phyloP scores from a whole-genome alignment of 1,140 invertebrate genomes.

The Meteorus sp. region DNA sequence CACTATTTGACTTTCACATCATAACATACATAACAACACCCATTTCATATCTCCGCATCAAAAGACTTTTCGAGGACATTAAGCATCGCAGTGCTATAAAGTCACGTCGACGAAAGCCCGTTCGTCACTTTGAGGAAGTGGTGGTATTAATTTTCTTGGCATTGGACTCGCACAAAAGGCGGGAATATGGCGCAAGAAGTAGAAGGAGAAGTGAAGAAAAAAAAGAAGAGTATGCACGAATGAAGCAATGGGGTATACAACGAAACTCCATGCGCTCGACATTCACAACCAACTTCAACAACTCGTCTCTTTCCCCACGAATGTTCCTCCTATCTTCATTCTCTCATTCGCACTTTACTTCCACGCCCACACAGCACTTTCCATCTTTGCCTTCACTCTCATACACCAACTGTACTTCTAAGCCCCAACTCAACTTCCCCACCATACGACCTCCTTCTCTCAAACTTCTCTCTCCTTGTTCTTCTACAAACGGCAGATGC shows the following conservation, averaged over 20 bases:
- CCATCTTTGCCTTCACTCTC: conserved; percentile 9
- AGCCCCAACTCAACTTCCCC: too few species aligned
- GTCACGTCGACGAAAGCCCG: conserved; percentile 3
- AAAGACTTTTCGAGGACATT: conserved; percentile 1
- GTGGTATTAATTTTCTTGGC: conserved; percentile 27
- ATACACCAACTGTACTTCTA: too few species aligned
- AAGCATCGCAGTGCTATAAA: conserved; percentile 1
- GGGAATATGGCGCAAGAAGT: too few species aligned
- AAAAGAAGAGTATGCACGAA: too few species aligned
- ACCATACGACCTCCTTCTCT: conserved; percentile 4
- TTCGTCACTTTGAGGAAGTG: conserved; percentile 15
- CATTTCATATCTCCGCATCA: too few species aligned
- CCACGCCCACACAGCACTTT: too few species aligned
- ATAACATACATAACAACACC: too few species aligned
- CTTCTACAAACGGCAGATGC: background rate
- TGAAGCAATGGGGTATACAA: background rate
- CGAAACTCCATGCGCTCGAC: background rate
- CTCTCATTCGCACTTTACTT: background rate
- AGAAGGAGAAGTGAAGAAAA: too few species aligned
- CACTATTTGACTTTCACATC: too few species aligned
- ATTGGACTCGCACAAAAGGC: conserved; percentile 1
- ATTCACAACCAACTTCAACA: background rate
- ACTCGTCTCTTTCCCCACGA: too few species aligned
- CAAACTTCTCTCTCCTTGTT: conserved; percentile 8
- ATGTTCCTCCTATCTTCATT: background rate